Evolutionary conservation across 1,140 invertebrate genomes (phyloP), one percentile per base, ranked within the genome.

Genomic region (Cotesia glomerata): DNA sequence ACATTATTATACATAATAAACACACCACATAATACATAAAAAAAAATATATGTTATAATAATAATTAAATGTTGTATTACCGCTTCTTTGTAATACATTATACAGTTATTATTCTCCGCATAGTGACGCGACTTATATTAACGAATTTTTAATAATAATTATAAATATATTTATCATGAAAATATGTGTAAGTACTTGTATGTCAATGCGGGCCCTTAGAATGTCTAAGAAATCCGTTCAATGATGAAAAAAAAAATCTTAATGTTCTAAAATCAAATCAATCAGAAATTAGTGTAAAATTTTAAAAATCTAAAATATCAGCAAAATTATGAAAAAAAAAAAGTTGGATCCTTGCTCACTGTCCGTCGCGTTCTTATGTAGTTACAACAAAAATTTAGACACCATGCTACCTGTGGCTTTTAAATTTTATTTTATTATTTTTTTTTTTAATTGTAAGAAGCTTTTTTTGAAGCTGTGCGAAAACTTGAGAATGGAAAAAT

Each of bases 31-130:
- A 71, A 64, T 75, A 68, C 71, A 76, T 75, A 75, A 73, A 76
- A 74, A 75, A 75, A 78, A 75, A 69, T 76, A 79, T 79, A 77
- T 76, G 78, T 81, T 82, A 78, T 78, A 77, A 83, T 75, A 69
- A 81, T 82, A 82, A 81, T 80, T 81, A 78, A 83, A 79, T 82
- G 80, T 82, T 81, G 79, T 83, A 82, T 84, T 83, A 82, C 79
- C 78, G 79, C 80, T 83, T 83, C 78, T 80, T 84, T 84, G 79
- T 82, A 83, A 82, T 80, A 82, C 78, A 73, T 75, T 68, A 78
- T 74, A 75, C 77, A 72, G 79, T 76, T 71, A 75, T 71, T 82
- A 71, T 80, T 82, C 77, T 82, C 78, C 75, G 80, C 71, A 78
- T 79, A 77, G 75, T 80, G 77, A 79, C 65, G 74, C 78, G 74